Conservation (phyloP, 2,797 vertebrate species). For the Epinephelus malabaricus region DNA sequence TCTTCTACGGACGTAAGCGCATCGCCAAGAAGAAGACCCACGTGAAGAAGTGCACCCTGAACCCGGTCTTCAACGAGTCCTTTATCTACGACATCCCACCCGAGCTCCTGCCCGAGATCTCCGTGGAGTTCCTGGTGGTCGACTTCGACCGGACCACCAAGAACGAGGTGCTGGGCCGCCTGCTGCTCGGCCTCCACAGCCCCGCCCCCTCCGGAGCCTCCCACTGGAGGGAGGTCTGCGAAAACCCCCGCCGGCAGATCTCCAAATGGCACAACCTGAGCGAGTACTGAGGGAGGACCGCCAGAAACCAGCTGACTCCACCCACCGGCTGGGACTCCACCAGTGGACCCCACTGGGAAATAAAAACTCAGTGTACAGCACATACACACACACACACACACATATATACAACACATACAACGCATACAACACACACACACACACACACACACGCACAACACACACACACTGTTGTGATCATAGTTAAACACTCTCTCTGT, state of each 20-base stretch:
- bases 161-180: slow-evolving; percentile 93
- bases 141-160: slow-evolving; percentile 98
- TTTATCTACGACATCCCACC: slow-evolving; percentile 96
- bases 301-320: slow-evolving; percentile 23
- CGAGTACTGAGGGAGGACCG: slow-evolving; percentile 86
- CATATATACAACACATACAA: slow-evolving; percentile 1
- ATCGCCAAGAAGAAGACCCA: slow-evolving; percentile 99
- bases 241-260: slow-evolving; percentile 91
- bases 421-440: slow-evolving; percentile 8
- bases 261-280: slow-evolving; percentile 97
- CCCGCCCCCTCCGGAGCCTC: slow-evolving; percentile 84
- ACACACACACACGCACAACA: slow-evolving; percentile 17
- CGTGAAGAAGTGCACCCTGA: slow-evolving; percentile 97
- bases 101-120: slow-evolving; percentile 93
- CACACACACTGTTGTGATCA: slow-evolving; percentile 57
- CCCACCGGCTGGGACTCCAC: slow-evolving; percentile 41
- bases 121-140: slow-evolving; percentile 95
- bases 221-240: slow-evolving; percentile 95
- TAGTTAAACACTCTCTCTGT: slow-evolving; percentile 46
- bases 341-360: slow-evolving; percentile 45
- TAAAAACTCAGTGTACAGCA: slow-evolving; percentile 67
- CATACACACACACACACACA: slow-evolving; percentile 25
- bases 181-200: slow-evolving; percentile 92
- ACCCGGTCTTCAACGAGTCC: slow-evolving; percentile 97
- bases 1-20: slow-evolving; percentile 95